Evolutionary conservation across 2,888 invertebrate species (phyloP).

Genomic region (Trichogramma evanescens): DNA sequence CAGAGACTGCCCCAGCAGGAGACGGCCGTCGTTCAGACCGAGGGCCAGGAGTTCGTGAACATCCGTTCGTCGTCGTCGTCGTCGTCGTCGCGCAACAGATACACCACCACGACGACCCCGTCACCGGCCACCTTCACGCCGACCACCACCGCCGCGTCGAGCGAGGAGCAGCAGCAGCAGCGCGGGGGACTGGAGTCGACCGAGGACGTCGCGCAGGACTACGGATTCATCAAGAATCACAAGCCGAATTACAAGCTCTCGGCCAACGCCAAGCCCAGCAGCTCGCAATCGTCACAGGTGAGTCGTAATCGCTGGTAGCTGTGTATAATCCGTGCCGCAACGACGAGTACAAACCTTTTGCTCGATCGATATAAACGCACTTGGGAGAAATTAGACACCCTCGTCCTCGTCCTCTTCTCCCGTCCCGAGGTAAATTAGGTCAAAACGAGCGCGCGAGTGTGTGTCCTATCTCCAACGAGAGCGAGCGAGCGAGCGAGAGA

Average conservation of each 20-base stretch:
- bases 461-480: too few relatives aligned
- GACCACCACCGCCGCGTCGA: conserved; percentile 31
- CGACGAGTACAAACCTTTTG: too few relatives aligned
- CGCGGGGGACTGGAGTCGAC: conserved; percentile 2
- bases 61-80: conserved; percentile 31
- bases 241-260: conserved; percentile 45
- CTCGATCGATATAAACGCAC: too few relatives aligned
- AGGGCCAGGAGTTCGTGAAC: conserved; percentile 41
- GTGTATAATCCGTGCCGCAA: too few relatives aligned
- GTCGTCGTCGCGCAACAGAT: conserved; percentile 20
- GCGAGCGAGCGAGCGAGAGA: too few relatives aligned
- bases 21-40: conserved; percentile 35
- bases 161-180: conserved; percentile 15
- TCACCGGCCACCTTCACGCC: conserved; percentile 21
- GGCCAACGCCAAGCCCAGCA: conserved; percentile 23
- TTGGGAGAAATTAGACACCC: too few relatives aligned
- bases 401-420: too few relatives aligned
- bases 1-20: conserved; percentile 9
- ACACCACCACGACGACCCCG: conserved; percentile 22
- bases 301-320: not conserved
- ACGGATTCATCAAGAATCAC: conserved; percentile 47
- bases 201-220: conserved; percentile 45
- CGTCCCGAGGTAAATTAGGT: too few relatives aligned
- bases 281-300: conserved; percentile 25
- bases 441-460: too few relatives aligned